A percentile compares a stretch with the other conserved stretches of the same genome.
phyloP scores from a whole-genome alignment of 2,113 vertebrate genomes.

The Nibea albiflora region DNA sequence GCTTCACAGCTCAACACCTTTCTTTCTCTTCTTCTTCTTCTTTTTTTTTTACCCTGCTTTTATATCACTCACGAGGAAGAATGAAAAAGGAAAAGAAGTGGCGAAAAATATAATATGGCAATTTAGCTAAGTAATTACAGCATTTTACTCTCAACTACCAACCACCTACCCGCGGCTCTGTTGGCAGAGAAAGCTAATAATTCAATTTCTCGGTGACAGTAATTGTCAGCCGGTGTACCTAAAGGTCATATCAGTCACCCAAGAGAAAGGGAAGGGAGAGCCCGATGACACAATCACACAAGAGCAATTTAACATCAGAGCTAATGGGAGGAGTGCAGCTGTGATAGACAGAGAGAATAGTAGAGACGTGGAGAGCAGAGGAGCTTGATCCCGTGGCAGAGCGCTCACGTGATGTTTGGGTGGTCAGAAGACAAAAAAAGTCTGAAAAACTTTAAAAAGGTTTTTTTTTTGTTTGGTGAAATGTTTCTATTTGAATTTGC shows the following conservation, averaged over 20 bases:
- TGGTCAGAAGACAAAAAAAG: slow-evolving; percentile 45
- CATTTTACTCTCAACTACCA: slow-evolving; percentile 83
- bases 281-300: slow-evolving; percentile 79
- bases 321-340: slow-evolving; percentile 77
- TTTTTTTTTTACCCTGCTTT: slow-evolving; percentile 54
- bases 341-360: slow-evolving; percentile 74
- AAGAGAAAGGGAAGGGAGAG: slow-evolving; percentile 76
- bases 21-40: too few species aligned
- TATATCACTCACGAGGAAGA: slow-evolving; percentile 65
- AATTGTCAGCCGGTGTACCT: slow-evolving; percentile 87
- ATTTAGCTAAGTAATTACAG: slow-evolving; percentile 89
- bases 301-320: slow-evolving; percentile 83
- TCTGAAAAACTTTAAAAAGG: background rate
- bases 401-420: slow-evolving; percentile 27
- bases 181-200: slow-evolving; percentile 85
- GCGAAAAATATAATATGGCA: slow-evolving; percentile 85
- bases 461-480: background rate
- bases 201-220: slow-evolving; percentile 87
- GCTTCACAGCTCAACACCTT: slow-evolving; percentile 70
- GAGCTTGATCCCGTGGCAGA: slow-evolving; percentile 54
- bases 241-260: slow-evolving; percentile 87
- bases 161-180: slow-evolving; percentile 80
- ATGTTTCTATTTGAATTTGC: background rate
- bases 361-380: slow-evolving; percentile 53
- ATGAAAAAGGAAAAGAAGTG: slow-evolving; percentile 75